phyloP scores from a whole-genome alignment of 2,888 invertebrate species.

The Hirtodrosophila cameraria region DNA sequence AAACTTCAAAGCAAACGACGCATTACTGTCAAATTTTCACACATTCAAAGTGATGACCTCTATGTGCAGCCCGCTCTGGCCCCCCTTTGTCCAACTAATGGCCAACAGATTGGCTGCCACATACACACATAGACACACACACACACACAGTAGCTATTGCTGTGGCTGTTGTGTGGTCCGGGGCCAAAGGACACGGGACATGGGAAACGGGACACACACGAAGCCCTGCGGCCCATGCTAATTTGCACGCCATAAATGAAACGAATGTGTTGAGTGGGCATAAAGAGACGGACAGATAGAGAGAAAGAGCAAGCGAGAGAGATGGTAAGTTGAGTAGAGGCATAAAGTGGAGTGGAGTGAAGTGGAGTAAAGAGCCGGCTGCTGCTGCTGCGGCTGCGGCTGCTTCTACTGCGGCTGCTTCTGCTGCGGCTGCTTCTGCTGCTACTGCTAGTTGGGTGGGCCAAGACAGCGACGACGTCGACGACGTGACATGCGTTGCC shows the following conservation, averaged over 20 bases:
- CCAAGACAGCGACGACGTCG: constrained; percentile 14
- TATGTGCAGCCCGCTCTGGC: constrained; percentile 2
- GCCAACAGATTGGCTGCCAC: constrained; percentile 56
- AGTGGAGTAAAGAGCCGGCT: constrained; percentile 53
- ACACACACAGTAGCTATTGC: constrained; percentile 52
- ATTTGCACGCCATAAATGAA: constrained; percentile 79
- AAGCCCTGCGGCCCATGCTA: constrained; percentile 70
- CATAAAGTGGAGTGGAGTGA: constrained; percentile 23
- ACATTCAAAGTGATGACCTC: constrained; percentile 50
- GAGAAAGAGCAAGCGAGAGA: neutral
- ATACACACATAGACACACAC: neutral
- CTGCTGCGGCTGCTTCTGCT: constrained; percentile 35
- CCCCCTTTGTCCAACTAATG: constrained; percentile 50
- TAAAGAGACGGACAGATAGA: neutral
- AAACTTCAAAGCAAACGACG: constrained; percentile 65
- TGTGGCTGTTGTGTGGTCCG: constrained; percentile 47
- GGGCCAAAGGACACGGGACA: constrained; percentile 50
- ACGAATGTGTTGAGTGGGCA: constrained; percentile 70
- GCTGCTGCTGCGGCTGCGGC: constrained; percentile 34
- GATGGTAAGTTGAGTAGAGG: neutral
- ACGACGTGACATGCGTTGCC: constrained; percentile 53
- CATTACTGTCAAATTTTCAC: constrained; percentile 74
- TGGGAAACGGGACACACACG: constrained; percentile 48
- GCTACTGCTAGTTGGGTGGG: too few relatives aligned
- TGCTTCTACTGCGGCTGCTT: constrained; percentile 42